Base-by-base conservation (phyloP, 2,113 vertebrate species). In the Calypte anna region DNA sequence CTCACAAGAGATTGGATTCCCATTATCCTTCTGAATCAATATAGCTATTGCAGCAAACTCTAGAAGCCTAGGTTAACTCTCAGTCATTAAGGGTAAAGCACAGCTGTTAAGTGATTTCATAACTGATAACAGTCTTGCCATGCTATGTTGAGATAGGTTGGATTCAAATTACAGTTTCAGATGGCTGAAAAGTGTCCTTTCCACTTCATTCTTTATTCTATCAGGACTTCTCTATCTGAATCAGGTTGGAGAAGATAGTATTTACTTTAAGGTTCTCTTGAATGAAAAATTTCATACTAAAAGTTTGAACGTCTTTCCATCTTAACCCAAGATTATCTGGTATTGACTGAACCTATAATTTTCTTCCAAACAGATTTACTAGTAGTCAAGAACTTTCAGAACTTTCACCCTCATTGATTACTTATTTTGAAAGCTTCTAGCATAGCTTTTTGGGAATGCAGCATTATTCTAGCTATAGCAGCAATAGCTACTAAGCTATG, bases 11-110 rank as follows among this genome's bases (percentile, higher is more conserved):
- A 79, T 67, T 86, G 86, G 15, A 75, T 83, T 91, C 33, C 67
- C 90, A n/a, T 86, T 96, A 90, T 86, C 28, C 55, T 64, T 77
- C 59, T 86, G 86, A 89, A 95, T 95, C 87, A 91, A 90, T 96
- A 61, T 5, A 70, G 18, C 23, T 80, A 48, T 83, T 48, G 25
- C 43, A 91, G 68, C 43, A 91, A 90, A 86, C 48, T 80, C 55
- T 54, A 70, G 17, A 18, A 86, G 43, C 55, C 53, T 90, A 91
- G 44, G 63, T 90, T 94, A 93, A 87, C 66, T 82, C 50, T 80
- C 59, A 80, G 23, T 74, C 63, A 90, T 91, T 91, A 95, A 50
- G 68, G 90, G 46, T 58, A 80, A 94, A 88, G 28, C 10, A 48
- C 46, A 76, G 43, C 6, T 94, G 68, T 92, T 89, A 94, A 94